Conservation (phyloP, 2,113 vertebrate species). For the Columba janthina region DNA sequence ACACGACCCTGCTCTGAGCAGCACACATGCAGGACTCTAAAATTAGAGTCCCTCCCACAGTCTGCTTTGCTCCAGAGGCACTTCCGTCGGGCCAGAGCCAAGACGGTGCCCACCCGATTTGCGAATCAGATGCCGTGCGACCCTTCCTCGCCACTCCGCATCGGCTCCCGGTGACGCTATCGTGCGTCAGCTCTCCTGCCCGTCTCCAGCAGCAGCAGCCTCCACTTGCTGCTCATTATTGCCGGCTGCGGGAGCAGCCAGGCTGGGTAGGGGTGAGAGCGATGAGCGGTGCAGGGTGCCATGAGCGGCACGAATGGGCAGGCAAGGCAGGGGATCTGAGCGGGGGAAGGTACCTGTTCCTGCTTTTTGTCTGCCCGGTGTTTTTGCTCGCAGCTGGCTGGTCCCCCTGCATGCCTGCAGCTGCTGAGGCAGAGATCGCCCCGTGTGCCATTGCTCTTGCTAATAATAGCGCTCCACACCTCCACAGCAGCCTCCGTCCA, state of each 20-base stretch:
- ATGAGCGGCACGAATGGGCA: rapidly evolving
- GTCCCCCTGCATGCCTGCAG: neutral
- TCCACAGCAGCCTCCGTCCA: neutral
- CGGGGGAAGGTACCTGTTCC: neutral
- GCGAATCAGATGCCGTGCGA: neutral
- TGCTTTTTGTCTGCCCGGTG: rapidly evolving
- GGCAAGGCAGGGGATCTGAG: neutral
- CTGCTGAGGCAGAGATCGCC: neutral
- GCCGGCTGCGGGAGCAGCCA: neutral
- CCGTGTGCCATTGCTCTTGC: neutral
- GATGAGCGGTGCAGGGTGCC: rapidly evolving
- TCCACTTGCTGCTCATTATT: neutral
- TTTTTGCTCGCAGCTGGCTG: rapidly evolving
- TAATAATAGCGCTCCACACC: neutral
- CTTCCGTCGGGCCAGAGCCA: neutral
- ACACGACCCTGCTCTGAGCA: neutral
- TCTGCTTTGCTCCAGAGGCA: neutral
- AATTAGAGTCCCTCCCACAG: conserved; percentile 30
- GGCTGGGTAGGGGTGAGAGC: rapidly evolving
- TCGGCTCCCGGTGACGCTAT: neutral
- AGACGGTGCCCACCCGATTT: neutral
- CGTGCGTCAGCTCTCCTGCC: neutral
- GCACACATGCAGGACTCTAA: neutral
- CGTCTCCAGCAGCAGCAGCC: neutral
- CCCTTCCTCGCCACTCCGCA: neutral